phyloP scores from a whole-genome alignment of 2,113 vertebrate species.

The Hypocryptadius cinnamomeus region DNA sequence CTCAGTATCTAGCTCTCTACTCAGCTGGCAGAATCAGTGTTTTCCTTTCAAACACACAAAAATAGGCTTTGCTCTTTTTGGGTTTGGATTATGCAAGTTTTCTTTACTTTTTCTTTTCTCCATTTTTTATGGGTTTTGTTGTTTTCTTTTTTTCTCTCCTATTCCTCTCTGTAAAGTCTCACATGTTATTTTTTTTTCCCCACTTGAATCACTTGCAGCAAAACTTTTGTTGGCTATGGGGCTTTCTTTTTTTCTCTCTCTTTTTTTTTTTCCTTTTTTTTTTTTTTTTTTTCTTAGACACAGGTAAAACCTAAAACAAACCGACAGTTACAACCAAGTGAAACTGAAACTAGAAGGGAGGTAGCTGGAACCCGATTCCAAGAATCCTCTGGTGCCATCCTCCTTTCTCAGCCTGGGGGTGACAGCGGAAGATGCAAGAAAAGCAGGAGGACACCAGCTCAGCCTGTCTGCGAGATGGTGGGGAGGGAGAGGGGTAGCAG shows the following conservation, averaged over 20 bases:
- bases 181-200: background rate
- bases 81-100: constrained; percentile 48
- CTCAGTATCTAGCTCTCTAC: constrained; percentile 54
- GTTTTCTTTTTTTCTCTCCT: background rate
- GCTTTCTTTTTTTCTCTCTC: background rate
- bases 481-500: constrained; percentile 40
- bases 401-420: constrained; percentile 31
- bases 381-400: constrained; percentile 60
- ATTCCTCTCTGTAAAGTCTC: background rate
- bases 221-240: constrained; percentile 18
- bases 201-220: constrained; percentile 46
- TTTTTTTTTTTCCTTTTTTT: background rate
- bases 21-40: constrained; percentile 42
- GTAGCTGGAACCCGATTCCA: constrained; percentile 74
- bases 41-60: constrained; percentile 64
- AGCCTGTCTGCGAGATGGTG: background rate
- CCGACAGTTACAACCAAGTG: constrained; percentile 79
- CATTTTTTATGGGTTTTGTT: background rate
- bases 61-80: constrained; percentile 43
- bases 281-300: constrained; percentile 54
- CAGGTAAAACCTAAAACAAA: constrained; percentile 78
- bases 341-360: constrained; percentile 73
- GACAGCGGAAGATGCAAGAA: constrained; percentile 41
- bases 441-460: constrained; percentile 55
- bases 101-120: constrained; percentile 5